A percentile compares a stretch with the other conserved stretches of the same genome.
These are phyloP conservation scores for Balanococcus diminutus DNA, from an alignment of 2,888 invertebrate genomes.

Conservation along the genomic window DNA sequence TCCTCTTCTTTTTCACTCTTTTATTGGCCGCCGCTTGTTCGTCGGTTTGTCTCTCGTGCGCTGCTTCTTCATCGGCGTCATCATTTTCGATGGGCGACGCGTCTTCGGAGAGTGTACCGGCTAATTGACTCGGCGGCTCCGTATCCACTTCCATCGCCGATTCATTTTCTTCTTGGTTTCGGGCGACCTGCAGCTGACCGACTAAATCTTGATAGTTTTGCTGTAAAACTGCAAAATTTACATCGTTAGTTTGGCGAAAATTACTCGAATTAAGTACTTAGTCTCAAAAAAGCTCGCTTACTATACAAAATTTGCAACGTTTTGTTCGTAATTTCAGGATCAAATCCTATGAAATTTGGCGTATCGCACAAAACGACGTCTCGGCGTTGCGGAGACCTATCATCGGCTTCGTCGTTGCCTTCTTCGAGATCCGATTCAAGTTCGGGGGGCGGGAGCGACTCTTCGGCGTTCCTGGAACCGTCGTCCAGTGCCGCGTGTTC, in stretches of 20 bases:
- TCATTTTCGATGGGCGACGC: not conserved
- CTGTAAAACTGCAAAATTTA: not conserved
- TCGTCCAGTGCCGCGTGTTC: not conserved
- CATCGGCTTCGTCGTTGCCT: not conserved
- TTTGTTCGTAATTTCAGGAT: not conserved
- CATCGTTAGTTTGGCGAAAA: too few species aligned
- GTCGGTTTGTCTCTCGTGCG: not conserved
- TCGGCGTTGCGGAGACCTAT: not conserved
- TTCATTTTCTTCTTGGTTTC: not conserved
- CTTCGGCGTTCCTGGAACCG: not conserved
- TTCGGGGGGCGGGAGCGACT: not conserved
- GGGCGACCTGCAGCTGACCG: not conserved
- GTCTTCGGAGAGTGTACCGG: not conserved
- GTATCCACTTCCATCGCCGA: not conserved
- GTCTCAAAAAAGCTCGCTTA: not conserved
- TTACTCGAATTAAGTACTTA: too few species aligned
- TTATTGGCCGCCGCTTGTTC: not conserved
- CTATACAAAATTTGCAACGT: not conserved
- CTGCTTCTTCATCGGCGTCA: not conserved
- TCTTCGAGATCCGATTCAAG: not conserved
- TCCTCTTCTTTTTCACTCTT: slow-evolving; percentile 42
- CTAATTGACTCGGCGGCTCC: not conserved
- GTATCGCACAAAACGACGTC: not conserved
- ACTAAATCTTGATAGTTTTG: slow-evolving; percentile 13
- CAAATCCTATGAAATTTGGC: slow-evolving; percentile 10